phyloP scores from a whole-genome alignment of 2,113 vertebrate species.

The Calypte anna region DNA sequence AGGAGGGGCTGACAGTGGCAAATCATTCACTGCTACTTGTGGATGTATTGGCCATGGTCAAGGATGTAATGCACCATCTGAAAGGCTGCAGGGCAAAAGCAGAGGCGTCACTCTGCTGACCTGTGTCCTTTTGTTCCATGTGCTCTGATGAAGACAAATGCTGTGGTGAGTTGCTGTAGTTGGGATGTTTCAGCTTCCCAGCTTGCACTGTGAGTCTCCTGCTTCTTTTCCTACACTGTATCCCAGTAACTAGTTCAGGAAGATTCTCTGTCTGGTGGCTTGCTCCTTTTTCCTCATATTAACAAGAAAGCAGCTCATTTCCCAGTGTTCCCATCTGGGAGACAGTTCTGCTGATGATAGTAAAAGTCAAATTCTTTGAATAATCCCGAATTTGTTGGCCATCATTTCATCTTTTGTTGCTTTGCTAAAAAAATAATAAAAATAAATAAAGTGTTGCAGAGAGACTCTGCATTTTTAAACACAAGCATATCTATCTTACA shows the following conservation, averaged over 20 bases:
- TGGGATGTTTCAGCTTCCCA: not conserved
- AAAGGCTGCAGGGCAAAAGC: not conserved
- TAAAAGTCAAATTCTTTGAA: not conserved
- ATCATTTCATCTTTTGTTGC: not conserved
- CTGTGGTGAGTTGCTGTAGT: not conserved
- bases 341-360: not conserved
- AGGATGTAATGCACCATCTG: not conserved
- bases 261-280: not conserved
- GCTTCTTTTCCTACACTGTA: not conserved
- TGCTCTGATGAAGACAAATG: not conserved
- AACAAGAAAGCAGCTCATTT: not conserved
- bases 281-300: not conserved
- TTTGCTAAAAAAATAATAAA: not conserved
- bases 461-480: not conserved
- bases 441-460: not conserved
- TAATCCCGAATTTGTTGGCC: not conserved
- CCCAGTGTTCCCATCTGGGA: not conserved
- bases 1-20: not conserved
- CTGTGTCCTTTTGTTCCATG: rapidly evolving
- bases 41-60: not conserved
- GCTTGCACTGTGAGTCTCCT: not conserved
- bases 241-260: not conserved
- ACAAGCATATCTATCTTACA: not conserved
- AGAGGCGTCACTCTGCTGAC: not conserved
- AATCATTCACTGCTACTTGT: not conserved